phyloP scores from a whole-genome alignment of 2,888 invertebrate genomes.

The Orthosia gracilis region DNA sequence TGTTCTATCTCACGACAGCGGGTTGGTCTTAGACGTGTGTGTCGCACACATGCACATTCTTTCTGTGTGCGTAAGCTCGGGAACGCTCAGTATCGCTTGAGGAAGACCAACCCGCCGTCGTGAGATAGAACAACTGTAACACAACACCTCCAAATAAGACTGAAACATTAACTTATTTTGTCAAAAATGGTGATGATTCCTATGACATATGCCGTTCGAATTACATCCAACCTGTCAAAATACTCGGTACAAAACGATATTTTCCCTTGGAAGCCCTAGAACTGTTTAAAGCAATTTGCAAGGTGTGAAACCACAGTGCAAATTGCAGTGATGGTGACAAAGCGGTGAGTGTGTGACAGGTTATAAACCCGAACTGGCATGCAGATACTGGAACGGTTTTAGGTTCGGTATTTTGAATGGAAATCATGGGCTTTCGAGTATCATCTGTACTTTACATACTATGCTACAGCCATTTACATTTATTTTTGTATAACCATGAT shows the following conservation, averaged over 20 bases:
- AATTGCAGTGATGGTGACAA: conserved; percentile 15
- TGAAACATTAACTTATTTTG: too few relatives aligned
- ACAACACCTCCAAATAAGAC: too few relatives aligned
- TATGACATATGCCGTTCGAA: not conserved
- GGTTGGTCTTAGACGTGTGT: too few relatives aligned
- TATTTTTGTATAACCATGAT: too few relatives aligned
- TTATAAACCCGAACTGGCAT: conserved; percentile 19
- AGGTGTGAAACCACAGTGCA: conserved; percentile 22
- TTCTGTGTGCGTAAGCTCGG: too few relatives aligned
- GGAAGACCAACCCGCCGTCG: too few relatives aligned
- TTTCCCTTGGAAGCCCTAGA: conserved; percentile 11
- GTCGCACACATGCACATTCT: too few relatives aligned
- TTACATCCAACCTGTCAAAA: not conserved
- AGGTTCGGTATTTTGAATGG: not conserved
- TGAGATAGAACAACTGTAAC: too few relatives aligned
- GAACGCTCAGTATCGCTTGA: too few relatives aligned
- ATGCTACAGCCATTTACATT: too few relatives aligned
- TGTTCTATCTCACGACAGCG: too few relatives aligned
- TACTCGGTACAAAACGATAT: not conserved
- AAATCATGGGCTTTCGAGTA: not conserved
- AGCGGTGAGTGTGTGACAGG: conserved; percentile 30
- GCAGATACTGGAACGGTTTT: conserved; percentile 18
- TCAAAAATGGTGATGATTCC: not conserved
- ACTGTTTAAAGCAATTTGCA: conserved; percentile 43
- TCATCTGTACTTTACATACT: not conserved